Conservation (phyloP, 35 echinoderm and acorn worm genomes). For the Lytechinus pictus region DNA sequence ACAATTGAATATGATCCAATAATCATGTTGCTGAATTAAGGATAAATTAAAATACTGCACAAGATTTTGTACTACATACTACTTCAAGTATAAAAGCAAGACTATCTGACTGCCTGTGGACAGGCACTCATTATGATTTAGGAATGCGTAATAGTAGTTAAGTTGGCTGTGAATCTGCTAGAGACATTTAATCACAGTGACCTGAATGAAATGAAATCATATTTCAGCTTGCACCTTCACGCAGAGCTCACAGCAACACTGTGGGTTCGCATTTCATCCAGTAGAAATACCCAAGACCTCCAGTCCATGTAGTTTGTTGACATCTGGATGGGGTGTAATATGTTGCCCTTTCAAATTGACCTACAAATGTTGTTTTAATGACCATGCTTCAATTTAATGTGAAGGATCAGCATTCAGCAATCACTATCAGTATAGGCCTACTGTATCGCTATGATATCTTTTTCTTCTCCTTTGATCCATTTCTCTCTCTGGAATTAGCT, state of each 20-base stretch:
- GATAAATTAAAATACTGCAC: too few relatives aligned
- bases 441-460: neutral
- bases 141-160: neutral
- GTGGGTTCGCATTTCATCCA: neutral
- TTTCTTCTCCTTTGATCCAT: neutral
- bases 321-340: neutral
- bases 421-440: neutral
- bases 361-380: too few relatives aligned
- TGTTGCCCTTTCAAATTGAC: too few relatives aligned
- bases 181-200: neutral
- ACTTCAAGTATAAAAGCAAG: neutral
- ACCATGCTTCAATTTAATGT: neutral
- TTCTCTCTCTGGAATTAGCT: neutral
- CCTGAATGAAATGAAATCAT: neutral
- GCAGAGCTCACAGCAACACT: neutral
- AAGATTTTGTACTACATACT: too few relatives aligned
- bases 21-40: too few relatives aligned
- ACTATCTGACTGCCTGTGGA: neutral
- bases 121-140: neutral
- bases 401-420: neutral
- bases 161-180: constrained; percentile 16
- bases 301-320: neutral
- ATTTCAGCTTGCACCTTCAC: neutral
- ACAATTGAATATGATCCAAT: too few relatives aligned
- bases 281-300: neutral